Percentiles rank a stretch among this genome's conserved stretches.
These are phyloP conservation scores for Paedocypris micromegethes DNA, from an alignment of 2,797 vertebrate genomes.

Conservation along the genomic window DNA sequence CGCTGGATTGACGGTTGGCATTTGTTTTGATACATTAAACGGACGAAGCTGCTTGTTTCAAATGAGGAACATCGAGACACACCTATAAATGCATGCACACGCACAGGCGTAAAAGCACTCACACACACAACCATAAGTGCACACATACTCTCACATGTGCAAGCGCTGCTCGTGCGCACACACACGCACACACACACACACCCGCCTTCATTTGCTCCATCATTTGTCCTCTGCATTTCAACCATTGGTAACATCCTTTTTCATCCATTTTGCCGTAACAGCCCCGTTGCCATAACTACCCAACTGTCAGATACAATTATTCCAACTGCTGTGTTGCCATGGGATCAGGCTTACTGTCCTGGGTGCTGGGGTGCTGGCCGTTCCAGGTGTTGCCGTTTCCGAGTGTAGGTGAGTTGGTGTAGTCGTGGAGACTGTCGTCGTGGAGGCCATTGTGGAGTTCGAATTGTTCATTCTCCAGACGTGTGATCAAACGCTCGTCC, in stretches of 20 bases:
- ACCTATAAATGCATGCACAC: constrained; percentile 26
- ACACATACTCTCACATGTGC: constrained; percentile 12
- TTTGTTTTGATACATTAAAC: constrained; percentile 9
- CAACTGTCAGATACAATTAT: constrained; percentile 65
- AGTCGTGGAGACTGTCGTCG: constrained; percentile 89
- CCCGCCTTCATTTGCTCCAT: constrained; percentile 20
- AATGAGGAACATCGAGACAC: constrained; percentile 10
- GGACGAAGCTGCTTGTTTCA: constrained; percentile 22
- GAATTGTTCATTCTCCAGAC: constrained; percentile 98
- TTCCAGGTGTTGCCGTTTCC: constrained; percentile 98
- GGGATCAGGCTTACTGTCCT: constrained; percentile 98
- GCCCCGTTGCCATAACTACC: constrained; percentile 39
- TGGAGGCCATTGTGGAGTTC: constrained; percentile 96
- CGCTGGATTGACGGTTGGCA: neutral
- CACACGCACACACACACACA: constrained; percentile 9
- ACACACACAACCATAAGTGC: constrained; percentile 10
- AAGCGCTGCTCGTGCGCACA: constrained; percentile 15
- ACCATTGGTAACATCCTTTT: no score
- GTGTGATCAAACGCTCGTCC: constrained; percentile 98
- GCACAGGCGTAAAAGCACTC: no score
- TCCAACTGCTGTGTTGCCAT: constrained; percentile 96
- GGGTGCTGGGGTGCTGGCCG: constrained; percentile 96
- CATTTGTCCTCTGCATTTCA: constrained; percentile 29
- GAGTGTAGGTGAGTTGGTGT: constrained; percentile 97
- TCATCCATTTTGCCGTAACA: constrained; percentile 29